Conservation (phyloP, 2,113 vertebrate genomes). For the Oreochromis aureus region DNA sequence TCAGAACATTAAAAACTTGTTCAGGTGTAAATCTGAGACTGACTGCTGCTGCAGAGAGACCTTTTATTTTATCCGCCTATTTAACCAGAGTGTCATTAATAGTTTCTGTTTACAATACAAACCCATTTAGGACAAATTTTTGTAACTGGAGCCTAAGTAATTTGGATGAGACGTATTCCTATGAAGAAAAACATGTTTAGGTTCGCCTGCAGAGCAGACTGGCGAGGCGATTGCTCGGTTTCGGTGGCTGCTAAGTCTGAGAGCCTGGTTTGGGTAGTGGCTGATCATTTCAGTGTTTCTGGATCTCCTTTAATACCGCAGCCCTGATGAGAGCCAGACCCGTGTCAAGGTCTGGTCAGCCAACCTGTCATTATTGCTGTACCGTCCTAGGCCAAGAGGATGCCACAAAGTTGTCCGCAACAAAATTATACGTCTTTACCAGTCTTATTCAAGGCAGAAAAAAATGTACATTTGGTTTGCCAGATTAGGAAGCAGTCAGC, state of each 20-base stretch:
- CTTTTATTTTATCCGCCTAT: neutral
- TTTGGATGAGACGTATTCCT: neutral
- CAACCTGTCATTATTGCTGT: slow-evolving; percentile 53
- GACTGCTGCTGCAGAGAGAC: neutral
- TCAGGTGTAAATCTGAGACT: neutral
- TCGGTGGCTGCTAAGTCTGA: slow-evolving; percentile 50
- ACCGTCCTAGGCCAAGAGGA: slow-evolving; percentile 28
- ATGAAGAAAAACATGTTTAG: neutral
- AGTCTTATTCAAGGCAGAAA: slow-evolving; percentile 25
- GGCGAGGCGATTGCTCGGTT: slow-evolving; percentile 21
- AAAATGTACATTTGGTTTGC: slow-evolving; percentile 27
- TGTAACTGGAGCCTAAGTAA: neutral
- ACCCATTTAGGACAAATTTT: neutral
- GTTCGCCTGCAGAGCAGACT: neutral
- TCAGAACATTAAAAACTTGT: neutral
- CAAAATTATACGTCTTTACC: slow-evolving; percentile 52
- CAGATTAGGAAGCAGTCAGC: slow-evolving; percentile 44
- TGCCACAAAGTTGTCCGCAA: slow-evolving; percentile 47
- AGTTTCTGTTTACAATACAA: neutral
- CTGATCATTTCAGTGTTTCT: slow-evolving; percentile 48
- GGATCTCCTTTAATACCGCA: slow-evolving; percentile 36
- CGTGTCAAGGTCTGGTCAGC: slow-evolving; percentile 63
- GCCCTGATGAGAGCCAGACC: slow-evolving; percentile 50
- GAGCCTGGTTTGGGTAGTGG: slow-evolving; percentile 37
- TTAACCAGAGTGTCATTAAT: neutral